Evolutionary conservation across 2,113 vertebrate genomes (phyloP), one percentile per base, ranked within the genome.

Genomic region (Puma concolor): DNA sequence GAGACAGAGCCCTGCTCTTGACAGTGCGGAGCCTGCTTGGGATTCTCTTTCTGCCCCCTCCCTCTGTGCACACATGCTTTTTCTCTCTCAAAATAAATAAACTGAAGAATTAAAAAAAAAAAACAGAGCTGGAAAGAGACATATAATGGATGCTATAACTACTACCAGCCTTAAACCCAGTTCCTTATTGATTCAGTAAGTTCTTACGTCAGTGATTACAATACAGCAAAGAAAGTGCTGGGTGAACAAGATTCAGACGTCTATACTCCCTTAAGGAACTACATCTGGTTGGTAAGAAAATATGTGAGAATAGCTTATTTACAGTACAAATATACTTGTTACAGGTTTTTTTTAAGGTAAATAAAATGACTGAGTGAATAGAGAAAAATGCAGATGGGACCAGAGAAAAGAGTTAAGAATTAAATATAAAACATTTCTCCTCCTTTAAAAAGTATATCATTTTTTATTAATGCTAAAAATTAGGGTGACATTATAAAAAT

Each of bases 401-500:
- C 2, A 94, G 4, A 95, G 44, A 77, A 76, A 13, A 89, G 12
- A 82, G 27, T 82, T 88, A 79, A 93, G 44, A 95, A 91, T 91
- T 64, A 96, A 91, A 88, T 38, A 79, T 67, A 72, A 74, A 96
- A 87, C 4, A 77, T 36, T 74, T 57, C 50, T 96, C 21, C 14
- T 94, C 17, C 69, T 84, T 81, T 92, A 29, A 95, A 91, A 91
- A 87, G 25, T 23, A 94, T 52, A 79, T 80, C 11, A 95, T 92
- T 90, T 54, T 95, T 94, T 41, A 93, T 76, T 93, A 91, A n/a
- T 71, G 19, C 66, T 83, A 90, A 95, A 87, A 87, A 72, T 95
- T 60, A 94, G 31, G 1, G 16, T 54, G 13, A 79, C 44, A 67
- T 27, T 44, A 48, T 67, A 82, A 80, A 50, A 52, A 38, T 60